These are phyloP conservation scores for Alauda arvensis DNA, from an alignment of 2,797 vertebrate species.

Conservation along the genomic window DNA sequence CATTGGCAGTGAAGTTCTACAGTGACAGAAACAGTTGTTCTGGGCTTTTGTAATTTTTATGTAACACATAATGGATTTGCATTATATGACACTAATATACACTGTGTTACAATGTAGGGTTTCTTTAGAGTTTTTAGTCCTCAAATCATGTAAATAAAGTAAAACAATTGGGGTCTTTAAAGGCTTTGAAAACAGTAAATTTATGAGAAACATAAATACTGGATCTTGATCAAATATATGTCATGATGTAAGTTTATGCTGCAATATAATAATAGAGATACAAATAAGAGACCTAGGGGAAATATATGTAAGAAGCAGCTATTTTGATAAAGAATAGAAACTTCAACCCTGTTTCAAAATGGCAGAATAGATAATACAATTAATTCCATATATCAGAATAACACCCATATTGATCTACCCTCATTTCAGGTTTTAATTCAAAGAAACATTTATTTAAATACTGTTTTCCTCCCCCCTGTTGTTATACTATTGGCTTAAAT, in stretches of 20 bases:
- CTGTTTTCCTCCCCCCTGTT: not conserved
- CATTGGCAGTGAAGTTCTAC: not conserved
- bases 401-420: not conserved
- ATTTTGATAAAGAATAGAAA: not conserved
- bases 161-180: not conserved
- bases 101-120: not conserved
- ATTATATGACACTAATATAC: not conserved
- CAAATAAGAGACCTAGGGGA: not conserved
- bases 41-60: not conserved
- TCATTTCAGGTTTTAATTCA: not conserved
- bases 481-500: not conserved
- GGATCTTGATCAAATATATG: not conserved
- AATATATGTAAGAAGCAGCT: not conserved
- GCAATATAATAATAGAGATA: not conserved
- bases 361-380: not conserved
- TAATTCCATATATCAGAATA: not conserved
- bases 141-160: not conserved
- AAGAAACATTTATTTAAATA: not conserved
- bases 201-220: not conserved
- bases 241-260: not conserved
- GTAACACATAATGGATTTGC: not conserved
- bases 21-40: not conserved
- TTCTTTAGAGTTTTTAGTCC: not conserved
- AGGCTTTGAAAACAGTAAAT: not conserved
- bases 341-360: not conserved